Percentiles rank a stretch among this genome's conserved stretches.
phyloP scores from a whole-genome alignment of 1,140 invertebrate species.

The Calliphora vicina region DNA sequence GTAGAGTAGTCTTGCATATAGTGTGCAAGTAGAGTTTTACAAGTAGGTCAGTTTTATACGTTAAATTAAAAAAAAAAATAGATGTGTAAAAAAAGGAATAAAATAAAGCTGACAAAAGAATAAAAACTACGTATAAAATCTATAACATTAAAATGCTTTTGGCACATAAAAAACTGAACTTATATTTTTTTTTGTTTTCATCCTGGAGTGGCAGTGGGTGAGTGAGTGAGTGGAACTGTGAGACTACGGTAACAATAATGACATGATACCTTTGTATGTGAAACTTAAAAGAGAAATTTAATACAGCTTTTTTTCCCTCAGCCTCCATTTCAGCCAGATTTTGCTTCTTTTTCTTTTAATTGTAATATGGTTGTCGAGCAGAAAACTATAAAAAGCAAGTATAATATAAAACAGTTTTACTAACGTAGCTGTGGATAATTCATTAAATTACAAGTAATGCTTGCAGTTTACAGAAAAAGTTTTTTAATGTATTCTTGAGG shows the following conservation, averaged over 20 bases:
- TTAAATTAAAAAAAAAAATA: background rate
- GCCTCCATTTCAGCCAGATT: background rate
- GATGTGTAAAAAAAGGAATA: background rate
- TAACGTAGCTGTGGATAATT: too few species aligned
- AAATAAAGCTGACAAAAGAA: background rate
- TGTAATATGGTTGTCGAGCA: background rate
- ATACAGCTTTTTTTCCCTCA: background rate
- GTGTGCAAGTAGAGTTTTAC: background rate
- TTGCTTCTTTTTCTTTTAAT: background rate
- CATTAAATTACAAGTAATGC: too few species aligned
- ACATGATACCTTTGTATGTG: background rate
- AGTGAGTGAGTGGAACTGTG: background rate
- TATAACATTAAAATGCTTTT: conserved; percentile 1
- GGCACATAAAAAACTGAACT: background rate
- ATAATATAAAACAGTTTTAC: too few species aligned
- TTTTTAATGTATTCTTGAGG: too few species aligned
- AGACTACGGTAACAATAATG: background rate
- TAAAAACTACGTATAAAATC: conserved; percentile 1
- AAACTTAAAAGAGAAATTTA: background rate
- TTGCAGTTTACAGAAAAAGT: too few species aligned
- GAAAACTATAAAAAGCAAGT: background rate
- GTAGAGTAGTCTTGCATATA: background rate
- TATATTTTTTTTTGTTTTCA: background rate
- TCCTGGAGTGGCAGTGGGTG: too few species aligned
- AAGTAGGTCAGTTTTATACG: background rate